Percentiles rank a stretch among this genome's conserved stretches.
Evolutionary conservation across 1,140 invertebrate genomes (phyloP).

Genomic region (Pentalonia nigronervosa): DNA sequence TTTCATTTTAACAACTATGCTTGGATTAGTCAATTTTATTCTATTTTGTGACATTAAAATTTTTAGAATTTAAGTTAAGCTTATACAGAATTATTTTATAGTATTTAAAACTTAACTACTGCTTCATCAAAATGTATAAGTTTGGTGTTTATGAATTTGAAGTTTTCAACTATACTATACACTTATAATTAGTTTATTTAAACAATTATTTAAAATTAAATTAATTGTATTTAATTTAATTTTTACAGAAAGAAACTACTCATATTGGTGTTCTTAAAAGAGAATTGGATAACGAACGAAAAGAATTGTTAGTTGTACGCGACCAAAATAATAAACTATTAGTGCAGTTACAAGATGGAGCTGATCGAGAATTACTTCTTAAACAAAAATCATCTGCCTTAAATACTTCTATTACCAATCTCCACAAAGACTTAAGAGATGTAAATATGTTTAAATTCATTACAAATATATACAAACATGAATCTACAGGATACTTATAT

Average conservation of each 20-base stretch:
- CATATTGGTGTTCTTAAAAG: conserved; percentile 41
- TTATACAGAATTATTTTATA: background rate
- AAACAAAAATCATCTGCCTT: conserved; percentile 80
- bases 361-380: conserved; percentile 75
- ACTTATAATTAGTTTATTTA: background rate
- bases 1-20: background rate
- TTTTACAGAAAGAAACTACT: conserved; percentile 30
- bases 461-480: too few relatives aligned
- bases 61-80: background rate
- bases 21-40: background rate
- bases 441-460: conserved; percentile 62
- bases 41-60: background rate
- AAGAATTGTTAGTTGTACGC: conserved; percentile 75
- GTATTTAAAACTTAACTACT: background rate
- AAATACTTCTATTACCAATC: conserved; percentile 83
- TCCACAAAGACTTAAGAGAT: conserved; percentile 90
- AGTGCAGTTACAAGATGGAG: conserved; percentile 73
- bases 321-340: conserved; percentile 75
- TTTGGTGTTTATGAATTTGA: too few relatives aligned
- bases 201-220: background rate
- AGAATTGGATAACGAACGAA: conserved; percentile 75
- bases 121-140: too few relatives aligned
- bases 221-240: background rate
- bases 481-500: background rate
- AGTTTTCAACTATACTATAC: background rate